Evolutionary conservation across 2,797 vertebrate species (phyloP).

Genomic region (Balearica regulorum): DNA sequence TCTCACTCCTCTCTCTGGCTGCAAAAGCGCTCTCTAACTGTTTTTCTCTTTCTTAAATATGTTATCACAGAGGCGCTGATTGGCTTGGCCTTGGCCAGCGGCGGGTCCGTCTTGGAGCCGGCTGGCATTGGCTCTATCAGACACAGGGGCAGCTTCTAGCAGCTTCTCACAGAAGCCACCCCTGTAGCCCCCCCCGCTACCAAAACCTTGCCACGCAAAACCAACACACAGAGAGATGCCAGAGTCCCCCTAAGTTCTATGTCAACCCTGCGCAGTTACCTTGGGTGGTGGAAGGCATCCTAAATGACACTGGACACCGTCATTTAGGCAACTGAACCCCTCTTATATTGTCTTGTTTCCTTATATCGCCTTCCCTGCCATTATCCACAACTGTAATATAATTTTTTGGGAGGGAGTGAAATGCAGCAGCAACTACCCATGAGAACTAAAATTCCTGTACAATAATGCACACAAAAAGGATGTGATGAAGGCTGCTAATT

Average conservation of each 20-base stretch:
- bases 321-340: background rate
- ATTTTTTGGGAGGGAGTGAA: background rate
- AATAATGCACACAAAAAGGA: background rate
- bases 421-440: background rate
- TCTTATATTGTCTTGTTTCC: background rate
- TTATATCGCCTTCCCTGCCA: background rate
- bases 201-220: too few relatives aligned
- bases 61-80: too few relatives aligned
- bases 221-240: too few relatives aligned
- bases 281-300: background rate
- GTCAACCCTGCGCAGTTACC: background rate
- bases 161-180: too few relatives aligned
- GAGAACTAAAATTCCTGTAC: background rate
- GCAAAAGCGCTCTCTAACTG: too few relatives aligned
- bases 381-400: background rate
- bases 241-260: background rate
- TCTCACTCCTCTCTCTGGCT: too few relatives aligned
- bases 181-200: too few relatives aligned
- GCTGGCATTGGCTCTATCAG: too few relatives aligned
- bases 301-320: background rate
- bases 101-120: too few relatives aligned
- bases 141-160: too few relatives aligned
- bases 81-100: too few relatives aligned
- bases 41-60: too few relatives aligned
- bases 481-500: background rate